Evolutionary conservation across 2,113 vertebrate species (phyloP), one percentile per base, ranked within the genome.

Genomic region (Cichladusa arquata): DNA sequence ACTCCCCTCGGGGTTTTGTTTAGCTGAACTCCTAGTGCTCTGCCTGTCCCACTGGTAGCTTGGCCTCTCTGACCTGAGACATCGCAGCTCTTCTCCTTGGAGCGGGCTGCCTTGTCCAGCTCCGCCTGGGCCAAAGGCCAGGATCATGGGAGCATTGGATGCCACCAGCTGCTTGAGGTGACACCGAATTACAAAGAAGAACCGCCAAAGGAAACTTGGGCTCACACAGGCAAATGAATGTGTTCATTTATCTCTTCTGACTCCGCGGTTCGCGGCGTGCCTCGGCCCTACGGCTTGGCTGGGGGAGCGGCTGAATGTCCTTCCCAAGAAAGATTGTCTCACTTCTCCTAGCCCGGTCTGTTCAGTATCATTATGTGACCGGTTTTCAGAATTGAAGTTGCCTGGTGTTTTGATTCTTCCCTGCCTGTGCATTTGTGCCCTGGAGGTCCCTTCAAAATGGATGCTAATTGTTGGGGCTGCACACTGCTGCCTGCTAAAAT

Each of bases 381-480:
- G 85, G 96, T 98, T 98, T 97, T 97, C 97, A 97, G 97, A 97
- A 97, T 97, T 98, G 97, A 96, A 97, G 98, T 97, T 97, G 97
- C 97, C 98, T 97, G 97, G 97, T 98, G 98, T 98, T 98, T 98
- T 98, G 98, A 97, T 98, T 97, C 98, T 97, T 97, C 98, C 97
- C 97, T 97, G 97, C 95, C 98, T 97, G 98, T 97, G 98, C 98
- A 98, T 98, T 98, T 97, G 98, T 98, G 98, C 98, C 98, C 96
- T 96, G 98, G 98, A 99, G 99, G 98, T 99, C 99, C 97, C 96
- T 98, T 98, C 98, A 98, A 98, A 99, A 98, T 99, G 98, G 99
- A 99, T 98, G 98, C 99, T 99, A 99, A 99, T 99, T 99, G 99
- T 98, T 95, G 98, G 98, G 98, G 98, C 99, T 98, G 99, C 98